A percentile compares a stretch with the other conserved stretches of the same genome.
Conservation (phyloP, 2,888 invertebrate species). For the Xiphydria camelus region DNA sequence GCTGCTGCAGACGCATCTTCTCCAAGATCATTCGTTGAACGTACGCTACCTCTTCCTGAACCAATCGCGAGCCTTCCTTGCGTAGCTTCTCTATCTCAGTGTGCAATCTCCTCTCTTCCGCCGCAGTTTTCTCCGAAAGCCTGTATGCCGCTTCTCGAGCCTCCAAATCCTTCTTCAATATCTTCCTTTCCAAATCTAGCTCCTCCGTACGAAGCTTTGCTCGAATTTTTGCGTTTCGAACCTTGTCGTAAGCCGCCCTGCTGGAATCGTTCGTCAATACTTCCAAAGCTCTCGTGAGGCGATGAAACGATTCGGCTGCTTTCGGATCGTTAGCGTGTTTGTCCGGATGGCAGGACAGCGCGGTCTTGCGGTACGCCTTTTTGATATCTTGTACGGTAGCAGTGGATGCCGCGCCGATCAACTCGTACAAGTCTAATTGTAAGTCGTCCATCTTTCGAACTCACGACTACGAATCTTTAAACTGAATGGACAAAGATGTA, state of each 20-base stretch:
- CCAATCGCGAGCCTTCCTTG: slow-evolving; percentile 69
- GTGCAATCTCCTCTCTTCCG: slow-evolving; percentile 61
- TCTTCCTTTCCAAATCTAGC: slow-evolving; percentile 83
- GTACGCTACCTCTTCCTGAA: background rate
- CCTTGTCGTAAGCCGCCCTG: slow-evolving; percentile 85
- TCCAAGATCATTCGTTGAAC: too few relatives aligned
- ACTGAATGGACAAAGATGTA: too few relatives aligned
- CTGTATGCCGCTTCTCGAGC: slow-evolving; percentile 72
- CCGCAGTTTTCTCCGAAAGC: too few relatives aligned
- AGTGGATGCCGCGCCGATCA: slow-evolving; percentile 68
- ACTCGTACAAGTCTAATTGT: slow-evolving; percentile 73
- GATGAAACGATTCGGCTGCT: slow-evolving; percentile 86
- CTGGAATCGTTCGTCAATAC: slow-evolving; percentile 82
- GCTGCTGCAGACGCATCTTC: too few relatives aligned
- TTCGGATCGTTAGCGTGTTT: slow-evolving; percentile 94
- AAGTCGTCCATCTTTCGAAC: too few relatives aligned
- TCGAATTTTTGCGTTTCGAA: slow-evolving; percentile 80
- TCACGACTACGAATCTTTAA: too few relatives aligned
- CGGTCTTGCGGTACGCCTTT: slow-evolving; percentile 92
- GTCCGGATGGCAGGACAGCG: slow-evolving; percentile 93
- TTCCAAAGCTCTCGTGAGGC: slow-evolving; percentile 83
- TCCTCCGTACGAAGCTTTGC: slow-evolving; percentile 76
- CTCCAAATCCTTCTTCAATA: slow-evolving; percentile 89
- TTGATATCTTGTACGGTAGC: slow-evolving; percentile 79
- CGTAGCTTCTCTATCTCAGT: slow-evolving; percentile 81